Percentiles rank a stretch among this genome's conserved stretches.
These are phyloP conservation scores for Choloepus didactylus DNA, from an alignment of 2,797 vertebrate genomes.

Conservation along the genomic window DNA sequence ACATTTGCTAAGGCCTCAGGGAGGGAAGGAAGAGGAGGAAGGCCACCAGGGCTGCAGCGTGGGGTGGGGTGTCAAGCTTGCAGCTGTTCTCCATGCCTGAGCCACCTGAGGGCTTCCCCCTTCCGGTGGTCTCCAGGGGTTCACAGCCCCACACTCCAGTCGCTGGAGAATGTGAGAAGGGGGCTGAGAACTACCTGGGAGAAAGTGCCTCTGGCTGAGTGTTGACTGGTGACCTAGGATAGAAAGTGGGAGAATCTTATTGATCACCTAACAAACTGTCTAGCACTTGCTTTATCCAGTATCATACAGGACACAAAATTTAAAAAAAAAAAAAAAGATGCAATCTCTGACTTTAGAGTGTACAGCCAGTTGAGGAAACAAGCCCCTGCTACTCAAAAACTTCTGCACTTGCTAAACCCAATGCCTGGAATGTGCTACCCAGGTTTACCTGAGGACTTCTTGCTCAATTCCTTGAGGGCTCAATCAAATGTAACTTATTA, in stretches of 20 bases:
- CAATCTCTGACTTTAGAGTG: background rate
- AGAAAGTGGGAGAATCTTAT: background rate
- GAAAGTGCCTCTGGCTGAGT: background rate
- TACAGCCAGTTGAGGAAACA: background rate
- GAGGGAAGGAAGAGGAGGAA: background rate
- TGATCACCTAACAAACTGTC: background rate
- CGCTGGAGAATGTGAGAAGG: background rate
- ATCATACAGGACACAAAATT: background rate
- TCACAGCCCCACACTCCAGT: background rate
- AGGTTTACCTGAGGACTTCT: background rate
- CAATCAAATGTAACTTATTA: background rate
- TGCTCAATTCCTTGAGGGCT: background rate
- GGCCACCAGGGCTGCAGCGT: too few species aligned
- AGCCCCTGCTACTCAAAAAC: background rate
- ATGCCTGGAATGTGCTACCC: background rate
- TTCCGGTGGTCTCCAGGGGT: too few species aligned
- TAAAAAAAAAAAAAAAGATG: background rate
- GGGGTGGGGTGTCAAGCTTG: background rate
- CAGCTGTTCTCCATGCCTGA: rapidly evolving
- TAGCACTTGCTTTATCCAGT: background rate
- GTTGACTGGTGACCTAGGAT: background rate
- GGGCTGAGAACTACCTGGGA: background rate
- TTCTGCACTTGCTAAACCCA: background rate
- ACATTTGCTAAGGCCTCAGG: background rate
- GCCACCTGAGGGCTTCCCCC: background rate